Evolutionary conservation across 2,888 invertebrate genomes (phyloP).

Genomic region (Tinea semifulvella): DNA sequence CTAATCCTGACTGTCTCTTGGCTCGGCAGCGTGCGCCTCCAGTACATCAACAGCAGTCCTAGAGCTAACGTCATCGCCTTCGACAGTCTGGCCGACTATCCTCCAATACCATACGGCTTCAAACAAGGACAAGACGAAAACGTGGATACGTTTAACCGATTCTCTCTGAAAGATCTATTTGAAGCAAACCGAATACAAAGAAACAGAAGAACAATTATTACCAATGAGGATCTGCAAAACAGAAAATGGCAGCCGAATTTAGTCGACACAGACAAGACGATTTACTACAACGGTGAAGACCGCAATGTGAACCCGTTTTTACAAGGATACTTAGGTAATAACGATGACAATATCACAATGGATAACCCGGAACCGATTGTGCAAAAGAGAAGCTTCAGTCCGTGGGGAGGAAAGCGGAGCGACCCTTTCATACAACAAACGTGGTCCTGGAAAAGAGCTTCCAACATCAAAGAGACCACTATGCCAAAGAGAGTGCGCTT

Average conservation of each 20-base stretch:
- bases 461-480: conserved; percentile 41
- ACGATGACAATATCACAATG: conserved; percentile 26
- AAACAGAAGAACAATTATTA: conserved; percentile 24
- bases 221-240: conserved; percentile 23
- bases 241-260: conserved; percentile 35
- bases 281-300: neutral
- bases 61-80: conserved; percentile 24
- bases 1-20: conserved; percentile 45
- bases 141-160: neutral
- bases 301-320: conserved; percentile 24
- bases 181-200: conserved; percentile 22
- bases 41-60: conserved; percentile 42
- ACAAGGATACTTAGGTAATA: conserved; percentile 20
- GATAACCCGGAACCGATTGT: conserved; percentile 27
- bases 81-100: neutral
- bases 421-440: conserved; percentile 31
- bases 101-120: neutral
- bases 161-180: conserved; percentile 24
- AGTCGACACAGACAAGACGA: conserved; percentile 34
- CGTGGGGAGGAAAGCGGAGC: conserved; percentile 53
- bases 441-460: conserved; percentile 52
- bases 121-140: neutral
- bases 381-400: conserved; percentile 50
- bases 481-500: conserved; percentile 59
- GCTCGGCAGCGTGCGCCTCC: conserved; percentile 44